These are phyloP conservation scores for Hydrochoerus hydrochaeris DNA, from an alignment of 2,113 vertebrate species.

Conservation along the genomic window DNA sequence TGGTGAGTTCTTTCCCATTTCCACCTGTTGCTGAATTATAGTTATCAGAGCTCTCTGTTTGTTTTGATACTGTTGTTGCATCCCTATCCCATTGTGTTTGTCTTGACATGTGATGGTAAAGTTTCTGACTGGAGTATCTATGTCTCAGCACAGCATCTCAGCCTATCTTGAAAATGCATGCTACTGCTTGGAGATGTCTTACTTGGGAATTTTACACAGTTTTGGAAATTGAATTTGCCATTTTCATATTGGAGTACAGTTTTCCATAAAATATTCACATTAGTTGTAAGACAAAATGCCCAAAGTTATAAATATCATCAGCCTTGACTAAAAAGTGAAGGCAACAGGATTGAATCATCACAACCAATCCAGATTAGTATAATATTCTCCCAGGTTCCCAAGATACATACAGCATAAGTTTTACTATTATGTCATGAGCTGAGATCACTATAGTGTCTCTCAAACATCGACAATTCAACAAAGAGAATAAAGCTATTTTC, in stretches of 20 bases:
- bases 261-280: slow-evolving; percentile 52
- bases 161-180: background rate
- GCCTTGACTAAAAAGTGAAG: background rate
- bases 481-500: background rate
- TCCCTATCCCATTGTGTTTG: background rate
- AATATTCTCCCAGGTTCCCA: background rate
- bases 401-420: background rate
- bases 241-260: background rate
- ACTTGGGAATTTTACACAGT: background rate
- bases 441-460: background rate
- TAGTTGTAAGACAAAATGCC: background rate
- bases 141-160: background rate
- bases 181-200: background rate
- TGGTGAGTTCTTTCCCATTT: background rate
- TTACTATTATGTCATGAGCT: background rate
- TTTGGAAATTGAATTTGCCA: background rate
- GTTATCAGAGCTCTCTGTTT: background rate
- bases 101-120: slow-evolving; percentile 2
- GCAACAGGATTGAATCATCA: background rate
- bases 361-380: background rate
- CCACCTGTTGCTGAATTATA: background rate
- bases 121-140: slow-evolving; percentile 21
- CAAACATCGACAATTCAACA: background rate
- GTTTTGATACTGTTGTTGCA: slow-evolving; percentile 17
- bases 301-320: slow-evolving; percentile 22